Conservation (phyloP, 2,797 vertebrate genomes). For the Hapalemur alaotrensis region DNA sequence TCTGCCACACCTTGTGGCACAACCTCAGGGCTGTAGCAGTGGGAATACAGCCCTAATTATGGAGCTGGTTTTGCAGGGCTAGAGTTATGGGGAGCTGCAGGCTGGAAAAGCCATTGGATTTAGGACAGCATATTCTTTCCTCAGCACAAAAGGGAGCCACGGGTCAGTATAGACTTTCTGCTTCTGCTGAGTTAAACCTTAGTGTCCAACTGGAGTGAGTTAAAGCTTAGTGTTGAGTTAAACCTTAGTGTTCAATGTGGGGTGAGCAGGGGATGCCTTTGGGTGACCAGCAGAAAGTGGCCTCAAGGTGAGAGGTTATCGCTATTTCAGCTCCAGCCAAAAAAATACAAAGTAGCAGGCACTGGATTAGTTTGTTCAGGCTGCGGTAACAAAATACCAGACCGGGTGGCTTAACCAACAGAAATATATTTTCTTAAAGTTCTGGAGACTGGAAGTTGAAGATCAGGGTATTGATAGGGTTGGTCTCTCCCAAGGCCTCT, state of each 20-base stretch:
- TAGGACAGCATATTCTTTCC: neutral
- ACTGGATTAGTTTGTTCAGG: neutral
- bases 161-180: neutral
- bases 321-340: neutral
- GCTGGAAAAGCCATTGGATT: neutral
- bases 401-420: neutral
- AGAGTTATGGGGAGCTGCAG: neutral
- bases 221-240: neutral
- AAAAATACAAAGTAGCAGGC: neutral
- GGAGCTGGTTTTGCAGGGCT: neutral
- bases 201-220: neutral
- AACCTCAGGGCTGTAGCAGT: neutral
- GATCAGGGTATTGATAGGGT: rapidly evolving
- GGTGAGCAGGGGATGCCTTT: neutral
- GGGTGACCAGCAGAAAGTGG: neutral
- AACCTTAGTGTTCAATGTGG: neutral
- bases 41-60: neutral
- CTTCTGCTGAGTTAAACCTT: neutral
- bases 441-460: neutral
- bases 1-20: neutral
- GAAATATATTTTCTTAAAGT: neutral
- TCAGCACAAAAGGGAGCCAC: neutral
- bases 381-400: neutral
- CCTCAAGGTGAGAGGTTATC: neutral
- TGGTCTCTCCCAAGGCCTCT: neutral